These are phyloP conservation scores for Amia ocellicauda DNA, from an alignment of 2,113 vertebrate genomes.

Conservation along the genomic window DNA sequence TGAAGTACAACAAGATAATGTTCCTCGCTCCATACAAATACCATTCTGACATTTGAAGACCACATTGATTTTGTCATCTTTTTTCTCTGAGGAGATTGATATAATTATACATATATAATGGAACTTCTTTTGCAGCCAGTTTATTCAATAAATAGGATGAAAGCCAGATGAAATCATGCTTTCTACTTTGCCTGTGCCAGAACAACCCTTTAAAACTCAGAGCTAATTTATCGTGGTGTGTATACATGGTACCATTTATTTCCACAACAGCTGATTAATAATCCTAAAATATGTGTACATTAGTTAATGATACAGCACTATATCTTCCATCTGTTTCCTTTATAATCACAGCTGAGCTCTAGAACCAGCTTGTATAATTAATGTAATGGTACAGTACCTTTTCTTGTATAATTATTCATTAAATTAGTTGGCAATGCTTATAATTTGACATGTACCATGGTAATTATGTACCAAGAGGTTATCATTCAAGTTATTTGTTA, in stretches of 20 bases:
- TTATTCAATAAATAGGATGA: no score
- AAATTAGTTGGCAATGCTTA: not conserved
- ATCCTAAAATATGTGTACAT: not conserved
- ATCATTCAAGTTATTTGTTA: no score
- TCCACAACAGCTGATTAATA: conserved; percentile 4
- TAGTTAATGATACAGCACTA: not conserved
- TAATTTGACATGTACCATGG: not conserved
- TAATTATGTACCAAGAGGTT: not conserved
- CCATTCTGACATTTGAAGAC: no score
- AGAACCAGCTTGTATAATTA: not conserved
- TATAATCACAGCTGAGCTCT: not conserved
- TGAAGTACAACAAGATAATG: no score
- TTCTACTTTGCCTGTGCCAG: no score
- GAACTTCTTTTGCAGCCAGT: no score
- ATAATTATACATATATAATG: no score
- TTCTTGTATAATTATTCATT: not conserved
- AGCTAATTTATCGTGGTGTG: not conserved
- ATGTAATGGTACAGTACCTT: not conserved
- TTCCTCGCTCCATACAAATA: no score
- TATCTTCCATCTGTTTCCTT: not conserved
- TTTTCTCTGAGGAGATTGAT: no score
- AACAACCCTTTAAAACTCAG: not conserved
- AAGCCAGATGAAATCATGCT: no score
- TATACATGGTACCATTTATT: not conserved
- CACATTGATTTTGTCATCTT: no score